Percentiles rank a stretch among this genome's conserved stretches.
Evolutionary conservation across 2,113 vertebrate genomes (phyloP).

Genomic region (Xenopus borealis): DNA sequence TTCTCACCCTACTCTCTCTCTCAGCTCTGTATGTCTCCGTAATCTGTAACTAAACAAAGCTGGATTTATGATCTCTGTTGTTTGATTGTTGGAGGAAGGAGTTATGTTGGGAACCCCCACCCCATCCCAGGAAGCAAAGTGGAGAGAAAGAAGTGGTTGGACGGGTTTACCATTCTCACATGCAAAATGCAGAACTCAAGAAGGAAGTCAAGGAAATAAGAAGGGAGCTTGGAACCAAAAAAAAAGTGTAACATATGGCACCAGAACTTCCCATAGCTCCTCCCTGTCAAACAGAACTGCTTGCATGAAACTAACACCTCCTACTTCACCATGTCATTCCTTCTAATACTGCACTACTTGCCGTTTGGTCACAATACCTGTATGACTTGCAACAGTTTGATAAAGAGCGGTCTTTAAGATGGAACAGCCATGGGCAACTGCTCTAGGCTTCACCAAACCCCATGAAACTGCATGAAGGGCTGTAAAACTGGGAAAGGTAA

Average conservation of each 20-base stretch:
- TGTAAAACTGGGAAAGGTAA: no score
- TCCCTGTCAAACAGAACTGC: neutral
- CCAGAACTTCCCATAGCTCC: neutral
- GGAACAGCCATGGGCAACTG: no score
- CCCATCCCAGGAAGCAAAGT: neutral
- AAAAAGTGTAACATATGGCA: slow-evolving; percentile 33
- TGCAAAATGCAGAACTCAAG: slow-evolving; percentile 19
- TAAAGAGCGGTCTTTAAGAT: no score
- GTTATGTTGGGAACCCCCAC: slow-evolving; percentile 20
- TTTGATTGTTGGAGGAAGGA: slow-evolving; percentile 35
- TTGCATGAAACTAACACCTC: neutral
- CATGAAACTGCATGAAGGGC: no score
- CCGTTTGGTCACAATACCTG: neutral
- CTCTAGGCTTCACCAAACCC: no score
- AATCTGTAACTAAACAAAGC: slow-evolving; percentile 41
- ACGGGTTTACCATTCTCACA: slow-evolving; percentile 33
- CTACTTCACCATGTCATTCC: neutral
- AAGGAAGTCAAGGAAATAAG: slow-evolving; percentile 18
- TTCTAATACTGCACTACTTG: neutral
- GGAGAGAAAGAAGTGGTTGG: slow-evolving; percentile 31
- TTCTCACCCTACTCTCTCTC: slow-evolving; percentile 13
- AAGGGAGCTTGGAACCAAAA: neutral
- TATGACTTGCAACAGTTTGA: no score
- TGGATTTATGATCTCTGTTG: slow-evolving; percentile 35
- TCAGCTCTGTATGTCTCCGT: slow-evolving; percentile 34